These are phyloP conservation scores for Calameuta pallipes DNA, from an alignment of 2,888 invertebrate genomes.

Conservation along the genomic window DNA sequence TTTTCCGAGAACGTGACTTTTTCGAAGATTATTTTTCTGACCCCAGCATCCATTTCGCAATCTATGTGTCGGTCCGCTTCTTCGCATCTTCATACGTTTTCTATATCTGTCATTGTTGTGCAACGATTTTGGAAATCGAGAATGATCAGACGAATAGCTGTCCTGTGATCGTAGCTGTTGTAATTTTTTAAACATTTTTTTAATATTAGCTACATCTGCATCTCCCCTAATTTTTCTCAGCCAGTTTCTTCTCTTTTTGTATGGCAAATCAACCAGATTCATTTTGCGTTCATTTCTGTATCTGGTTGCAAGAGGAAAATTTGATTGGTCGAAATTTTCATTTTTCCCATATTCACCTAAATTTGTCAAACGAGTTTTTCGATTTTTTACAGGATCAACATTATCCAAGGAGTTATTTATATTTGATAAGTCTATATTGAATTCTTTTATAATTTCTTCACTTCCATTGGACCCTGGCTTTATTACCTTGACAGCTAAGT, in stretches of 20 bases:
- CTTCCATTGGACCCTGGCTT: constrained; percentile 28
- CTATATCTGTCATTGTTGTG: background rate
- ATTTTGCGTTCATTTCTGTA: constrained; percentile 28
- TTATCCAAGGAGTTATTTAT: background rate
- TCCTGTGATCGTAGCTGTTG: background rate
- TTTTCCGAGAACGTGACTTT: background rate
- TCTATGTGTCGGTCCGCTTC: background rate
- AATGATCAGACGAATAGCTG: background rate
- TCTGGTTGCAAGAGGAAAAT: background rate
- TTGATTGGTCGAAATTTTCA: background rate
- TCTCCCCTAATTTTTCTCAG: constrained; percentile 19
- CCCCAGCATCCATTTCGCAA: background rate
- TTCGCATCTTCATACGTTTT: background rate
- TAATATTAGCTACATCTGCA: background rate
- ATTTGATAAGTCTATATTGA: constrained; percentile 27
- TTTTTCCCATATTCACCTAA: background rate
- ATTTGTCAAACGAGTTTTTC: background rate
- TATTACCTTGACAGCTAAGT: constrained; percentile 31
- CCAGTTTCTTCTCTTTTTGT: constrained; percentile 36
- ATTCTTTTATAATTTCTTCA: constrained; percentile 32
- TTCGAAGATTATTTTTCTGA: background rate
- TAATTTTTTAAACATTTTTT: background rate
- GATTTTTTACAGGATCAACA: background rate
- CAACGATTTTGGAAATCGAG: background rate
- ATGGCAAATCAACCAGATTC: constrained; percentile 30